These are phyloP conservation scores for Manis crassicaudata DNA, from an alignment of 2,797 vertebrate genomes.

Conservation along the genomic window DNA sequence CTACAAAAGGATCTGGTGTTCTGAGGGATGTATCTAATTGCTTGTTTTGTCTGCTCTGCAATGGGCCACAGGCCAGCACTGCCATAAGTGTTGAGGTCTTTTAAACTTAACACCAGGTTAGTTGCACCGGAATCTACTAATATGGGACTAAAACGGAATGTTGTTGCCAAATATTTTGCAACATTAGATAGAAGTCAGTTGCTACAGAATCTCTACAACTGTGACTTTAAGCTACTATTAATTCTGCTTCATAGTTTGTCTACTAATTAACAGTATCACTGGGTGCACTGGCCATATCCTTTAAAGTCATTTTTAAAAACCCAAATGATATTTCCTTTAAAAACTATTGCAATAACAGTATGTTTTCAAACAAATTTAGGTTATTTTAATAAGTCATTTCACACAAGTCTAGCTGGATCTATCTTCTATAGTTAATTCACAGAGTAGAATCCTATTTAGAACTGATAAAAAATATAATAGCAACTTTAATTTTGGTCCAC, in stretches of 20 bases:
- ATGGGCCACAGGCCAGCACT: neutral
- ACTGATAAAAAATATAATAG: neutral
- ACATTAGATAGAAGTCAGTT: neutral
- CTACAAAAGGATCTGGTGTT: neutral
- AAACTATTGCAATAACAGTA: neutral
- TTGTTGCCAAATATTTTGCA: neutral
- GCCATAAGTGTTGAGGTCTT: neutral
- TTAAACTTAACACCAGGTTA: neutral
- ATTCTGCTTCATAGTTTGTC: constrained; percentile 10
- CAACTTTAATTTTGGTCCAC: neutral
- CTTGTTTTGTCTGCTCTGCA: neutral
- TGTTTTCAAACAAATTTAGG: neutral
- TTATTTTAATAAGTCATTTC: constrained; percentile 15
- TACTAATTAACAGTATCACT: neutral
- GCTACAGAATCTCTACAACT: neutral
- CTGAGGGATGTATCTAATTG: neutral
- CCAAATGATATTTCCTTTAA: neutral
- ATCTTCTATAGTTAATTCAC: neutral
- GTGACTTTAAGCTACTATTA: constrained; percentile 28
- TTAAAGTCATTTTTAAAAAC: neutral
- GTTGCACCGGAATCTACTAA: neutral
- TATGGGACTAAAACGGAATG: neutral
- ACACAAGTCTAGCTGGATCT: constrained; percentile 19
- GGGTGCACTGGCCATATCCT: neutral
- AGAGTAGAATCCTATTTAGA: neutral